A percentile compares a stretch with the other conserved stretches of the same genome.
phyloP scores from a whole-genome alignment of 1,140 invertebrate genomes.

The Drosophila carrolli region DNA sequence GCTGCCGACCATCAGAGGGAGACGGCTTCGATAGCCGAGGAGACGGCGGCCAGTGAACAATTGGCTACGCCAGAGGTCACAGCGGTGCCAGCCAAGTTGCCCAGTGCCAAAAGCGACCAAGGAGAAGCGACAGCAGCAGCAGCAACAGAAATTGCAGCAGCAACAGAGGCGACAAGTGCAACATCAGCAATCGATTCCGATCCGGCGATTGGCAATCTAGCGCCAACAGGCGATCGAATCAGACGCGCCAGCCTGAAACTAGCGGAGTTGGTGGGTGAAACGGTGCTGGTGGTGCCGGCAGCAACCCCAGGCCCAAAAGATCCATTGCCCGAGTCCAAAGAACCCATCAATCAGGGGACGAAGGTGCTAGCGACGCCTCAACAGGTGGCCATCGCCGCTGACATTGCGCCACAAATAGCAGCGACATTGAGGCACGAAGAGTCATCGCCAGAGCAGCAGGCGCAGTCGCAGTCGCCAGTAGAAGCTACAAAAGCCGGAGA shows the following conservation, averaged over 20 bases:
- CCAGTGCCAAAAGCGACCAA: slow-evolving; percentile 60
- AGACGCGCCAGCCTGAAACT: slow-evolving; percentile 66
- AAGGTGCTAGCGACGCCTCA: slow-evolving; percentile 46
- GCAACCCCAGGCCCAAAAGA: slow-evolving; percentile 9
- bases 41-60: slow-evolving; percentile 51
- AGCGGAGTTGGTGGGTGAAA: slow-evolving; percentile 69
- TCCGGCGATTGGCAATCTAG: slow-evolving; percentile 55
- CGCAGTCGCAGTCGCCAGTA: slow-evolving; percentile 11
- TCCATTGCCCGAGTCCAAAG: slow-evolving; percentile 55
- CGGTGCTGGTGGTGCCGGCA: slow-evolving; percentile 61
- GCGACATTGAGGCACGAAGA: slow-evolving; percentile 72
- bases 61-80: slow-evolving; percentile 66
- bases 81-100: slow-evolving; percentile 55
- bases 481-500: slow-evolving; percentile 73
- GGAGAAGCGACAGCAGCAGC: slow-evolving; percentile 18
- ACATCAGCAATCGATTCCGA: slow-evolving; percentile 52
- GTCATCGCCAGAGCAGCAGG: slow-evolving; percentile 55
- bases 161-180: slow-evolving; percentile 21
- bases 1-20: slow-evolving; percentile 34
- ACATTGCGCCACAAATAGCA: slow-evolving; percentile 79
- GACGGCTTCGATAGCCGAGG: slow-evolving; percentile 27
- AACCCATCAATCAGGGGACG: slow-evolving; percentile 69
- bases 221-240: slow-evolving; percentile 52
- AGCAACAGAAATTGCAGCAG: slow-evolving; percentile 8
- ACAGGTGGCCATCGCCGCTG: slow-evolving; percentile 67